phyloP scores from a whole-genome alignment of 2,113 vertebrate genomes.

The Phocoena phocoena region DNA sequence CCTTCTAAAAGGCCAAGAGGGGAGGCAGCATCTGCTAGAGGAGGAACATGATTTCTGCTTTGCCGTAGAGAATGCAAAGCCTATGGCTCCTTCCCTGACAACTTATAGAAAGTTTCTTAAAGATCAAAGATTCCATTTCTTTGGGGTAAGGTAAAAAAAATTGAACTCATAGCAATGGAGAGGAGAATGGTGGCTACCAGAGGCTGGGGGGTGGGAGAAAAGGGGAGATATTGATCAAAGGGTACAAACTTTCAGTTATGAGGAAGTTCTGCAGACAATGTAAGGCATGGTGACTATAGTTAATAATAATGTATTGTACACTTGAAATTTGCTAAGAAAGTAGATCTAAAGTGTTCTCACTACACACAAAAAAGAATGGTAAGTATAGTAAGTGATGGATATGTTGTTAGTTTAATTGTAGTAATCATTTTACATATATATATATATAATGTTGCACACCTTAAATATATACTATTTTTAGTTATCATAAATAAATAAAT shows the following conservation, averaged over 20 bases:
- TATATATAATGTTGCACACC: neutral
- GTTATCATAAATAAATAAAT: neutral
- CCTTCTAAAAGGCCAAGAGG: slow-evolving; percentile 13
- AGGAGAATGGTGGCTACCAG: neutral
- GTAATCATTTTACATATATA: neutral
- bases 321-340: slow-evolving; percentile 10
- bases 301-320: neutral
- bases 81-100: neutral
- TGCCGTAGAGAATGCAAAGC: neutral
- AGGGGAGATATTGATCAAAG: neutral
- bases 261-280: neutral
- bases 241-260: neutral
- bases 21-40: neutral
- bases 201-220: neutral
- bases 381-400: neutral
- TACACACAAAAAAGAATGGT: neutral
- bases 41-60: neutral
- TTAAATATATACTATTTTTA: neutral
- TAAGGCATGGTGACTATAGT: neutral
- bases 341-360: neutral
- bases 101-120: neutral
- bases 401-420: neutral
- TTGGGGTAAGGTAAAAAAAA: neutral
- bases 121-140: neutral
- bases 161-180: neutral